phyloP scores from a whole-genome alignment of 2,797 vertebrate species.

The Epinephelus coioides region DNA sequence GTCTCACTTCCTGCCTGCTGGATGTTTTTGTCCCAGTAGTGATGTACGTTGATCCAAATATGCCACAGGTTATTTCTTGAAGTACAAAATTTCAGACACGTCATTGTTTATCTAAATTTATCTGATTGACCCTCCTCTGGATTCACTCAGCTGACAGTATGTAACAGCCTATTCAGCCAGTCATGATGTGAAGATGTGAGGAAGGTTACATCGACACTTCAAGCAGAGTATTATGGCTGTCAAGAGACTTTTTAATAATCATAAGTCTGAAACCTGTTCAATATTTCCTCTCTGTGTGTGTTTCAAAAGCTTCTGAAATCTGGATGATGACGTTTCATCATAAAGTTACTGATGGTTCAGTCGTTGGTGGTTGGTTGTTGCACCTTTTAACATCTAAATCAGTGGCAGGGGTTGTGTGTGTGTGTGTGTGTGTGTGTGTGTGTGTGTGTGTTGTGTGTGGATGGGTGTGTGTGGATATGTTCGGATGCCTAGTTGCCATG shows the following conservation, averaged over 20 bases:
- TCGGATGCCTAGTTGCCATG: not conserved
- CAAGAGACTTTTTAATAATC: not conserved
- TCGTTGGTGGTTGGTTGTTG: constrained; percentile 51
- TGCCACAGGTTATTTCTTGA: not conserved
- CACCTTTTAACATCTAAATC: constrained; percentile 76
- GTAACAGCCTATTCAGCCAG: no score
- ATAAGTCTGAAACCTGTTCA: not conserved
- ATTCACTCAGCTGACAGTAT: no score
- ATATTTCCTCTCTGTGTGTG: constrained; percentile 16
- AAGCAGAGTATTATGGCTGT: not conserved
- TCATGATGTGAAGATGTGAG: no score
- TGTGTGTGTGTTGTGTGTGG: constrained; percentile 18
- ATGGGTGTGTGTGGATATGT: constrained; percentile 18
- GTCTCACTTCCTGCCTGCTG: not conserved
- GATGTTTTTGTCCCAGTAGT: not conserved
- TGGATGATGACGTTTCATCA: constrained; percentile 17
- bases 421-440: constrained; percentile 21
- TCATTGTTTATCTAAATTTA: no score
- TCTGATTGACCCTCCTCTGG: no score
- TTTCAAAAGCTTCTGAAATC: constrained; percentile 19
- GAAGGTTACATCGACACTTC: not conserved
- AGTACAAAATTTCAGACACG: no score
- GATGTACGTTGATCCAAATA: not conserved
- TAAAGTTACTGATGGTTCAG: not conserved
- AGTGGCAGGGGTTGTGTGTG: constrained; percentile 61